phyloP scores from a whole-genome alignment of 2,888 invertebrate species.

The Xylophagus ater region DNA sequence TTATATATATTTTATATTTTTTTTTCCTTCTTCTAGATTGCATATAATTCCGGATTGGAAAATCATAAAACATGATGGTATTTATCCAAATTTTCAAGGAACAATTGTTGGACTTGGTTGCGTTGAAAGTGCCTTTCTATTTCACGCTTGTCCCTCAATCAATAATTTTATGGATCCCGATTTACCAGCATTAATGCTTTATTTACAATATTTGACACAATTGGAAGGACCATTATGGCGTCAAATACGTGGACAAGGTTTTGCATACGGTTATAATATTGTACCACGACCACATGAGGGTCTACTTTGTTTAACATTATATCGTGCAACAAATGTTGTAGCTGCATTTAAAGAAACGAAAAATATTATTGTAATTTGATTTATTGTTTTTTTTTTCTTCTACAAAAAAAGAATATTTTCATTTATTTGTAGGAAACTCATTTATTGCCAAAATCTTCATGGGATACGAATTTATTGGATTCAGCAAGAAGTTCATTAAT shows the following conservation, averaged over 20 bases:
- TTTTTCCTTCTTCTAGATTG: constrained; percentile 10
- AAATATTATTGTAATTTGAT: constrained; percentile 51
- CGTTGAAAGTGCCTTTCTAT: constrained; percentile 65
- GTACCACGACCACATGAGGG: constrained; percentile 54
- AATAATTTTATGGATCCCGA: constrained; percentile 50
- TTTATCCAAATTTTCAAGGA: constrained; percentile 40
- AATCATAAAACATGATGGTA: constrained; percentile 24
- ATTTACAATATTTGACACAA: constrained; percentile 67
- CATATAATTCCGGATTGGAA: constrained; percentile 24
- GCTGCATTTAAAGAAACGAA: constrained; percentile 70
- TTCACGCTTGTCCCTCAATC: constrained; percentile 56
- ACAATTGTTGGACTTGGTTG: constrained; percentile 70
- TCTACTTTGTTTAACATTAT: constrained; percentile 58
- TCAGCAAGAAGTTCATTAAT: constrained; percentile 79
- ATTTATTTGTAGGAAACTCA: constrained; percentile 12
- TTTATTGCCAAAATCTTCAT: constrained; percentile 32
- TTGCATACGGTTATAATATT: constrained; percentile 69
- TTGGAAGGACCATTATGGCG: constrained; percentile 71
- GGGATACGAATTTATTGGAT: constrained; percentile 65
- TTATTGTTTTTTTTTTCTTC: not conserved
- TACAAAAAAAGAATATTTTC: constrained; percentile 32
- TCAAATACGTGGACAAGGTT: constrained; percentile 73
- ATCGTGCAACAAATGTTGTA: constrained; percentile 64
- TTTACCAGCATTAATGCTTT: constrained; percentile 62
- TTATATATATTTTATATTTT: not conserved